These are phyloP conservation scores for Caenorhabditis brenneri DNA, from an alignment of 1,140 invertebrate genomes.

Conservation along the genomic window DNA sequence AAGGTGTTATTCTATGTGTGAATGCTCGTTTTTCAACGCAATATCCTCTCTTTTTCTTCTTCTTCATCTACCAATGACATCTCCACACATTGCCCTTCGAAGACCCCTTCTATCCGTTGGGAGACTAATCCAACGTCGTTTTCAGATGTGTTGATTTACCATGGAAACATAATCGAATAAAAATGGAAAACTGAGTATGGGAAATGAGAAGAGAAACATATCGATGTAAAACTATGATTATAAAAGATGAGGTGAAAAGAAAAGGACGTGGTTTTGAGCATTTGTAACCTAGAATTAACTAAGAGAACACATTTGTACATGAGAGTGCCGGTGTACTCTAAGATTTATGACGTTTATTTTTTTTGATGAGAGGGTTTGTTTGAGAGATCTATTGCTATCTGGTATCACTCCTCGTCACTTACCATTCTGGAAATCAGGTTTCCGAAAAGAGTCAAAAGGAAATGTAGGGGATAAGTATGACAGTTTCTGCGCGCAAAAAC, in stretches of 20 bases:
- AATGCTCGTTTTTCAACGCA: neutral
- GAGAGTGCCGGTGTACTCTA: too few species aligned
- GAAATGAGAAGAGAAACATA: neutral
- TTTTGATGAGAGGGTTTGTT: too few species aligned
- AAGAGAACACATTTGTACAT: too few species aligned
- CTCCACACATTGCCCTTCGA: slow-evolving; percentile 7
- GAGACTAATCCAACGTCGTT: neutral
- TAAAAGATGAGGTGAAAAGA: neutral
- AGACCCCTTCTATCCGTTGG: too few species aligned
- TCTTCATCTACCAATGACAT: neutral
- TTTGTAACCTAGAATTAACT: neutral
- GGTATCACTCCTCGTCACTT: too few species aligned
- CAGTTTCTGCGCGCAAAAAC: too few species aligned
- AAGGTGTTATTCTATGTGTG: neutral
- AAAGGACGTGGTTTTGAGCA: neutral
- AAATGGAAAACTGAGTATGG: neutral
- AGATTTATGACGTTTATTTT: too few species aligned
- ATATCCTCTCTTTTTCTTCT: neutral
- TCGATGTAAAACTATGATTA: neutral
- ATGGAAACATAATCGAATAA: slow-evolving; percentile 39
- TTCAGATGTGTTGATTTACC: slow-evolving; percentile 3
- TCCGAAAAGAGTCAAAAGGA: too few species aligned
- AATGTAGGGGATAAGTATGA: too few species aligned
- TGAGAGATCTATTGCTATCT: too few species aligned
- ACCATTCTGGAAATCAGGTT: too few species aligned